Evolutionary conservation across 1,140 invertebrate species (phyloP).

Genomic region (Ips typographus): DNA sequence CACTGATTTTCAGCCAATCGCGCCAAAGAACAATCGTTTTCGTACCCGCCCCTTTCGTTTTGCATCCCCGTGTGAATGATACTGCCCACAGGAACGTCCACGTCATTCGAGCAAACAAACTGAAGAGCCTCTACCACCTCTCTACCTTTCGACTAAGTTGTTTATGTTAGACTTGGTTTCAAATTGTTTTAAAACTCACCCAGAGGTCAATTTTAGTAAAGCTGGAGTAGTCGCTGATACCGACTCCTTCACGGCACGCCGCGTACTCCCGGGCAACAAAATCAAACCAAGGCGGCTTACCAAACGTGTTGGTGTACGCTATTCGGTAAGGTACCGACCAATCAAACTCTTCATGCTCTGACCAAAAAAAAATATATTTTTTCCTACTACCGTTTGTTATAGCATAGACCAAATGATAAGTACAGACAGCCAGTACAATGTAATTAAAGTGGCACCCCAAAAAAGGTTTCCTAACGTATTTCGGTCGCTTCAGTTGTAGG

Average conservation of each 20-base stretch:
- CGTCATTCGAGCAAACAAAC: conserved; percentile 94
- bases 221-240: conserved; percentile 95
- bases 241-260: conserved; percentile 90
- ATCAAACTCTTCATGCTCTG: conserved; percentile 46
- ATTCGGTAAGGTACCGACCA: conserved; percentile 61
- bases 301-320: conserved; percentile 75
- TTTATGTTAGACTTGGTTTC: background rate
- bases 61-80: conserved; percentile 99
- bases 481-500: no score
- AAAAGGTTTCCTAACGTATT: background rate
- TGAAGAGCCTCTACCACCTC: conserved; percentile 92
- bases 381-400: no score
- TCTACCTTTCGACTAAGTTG: conserved; percentile 69
- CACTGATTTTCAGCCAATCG: conserved; percentile 87
- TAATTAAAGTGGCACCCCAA: no score
- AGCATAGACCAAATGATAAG: no score
- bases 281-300: conserved; percentile 94
- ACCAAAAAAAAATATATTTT: background rate
- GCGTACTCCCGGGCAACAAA: conserved; percentile 86
- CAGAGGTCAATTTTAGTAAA: conserved; percentile 97
- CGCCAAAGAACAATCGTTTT: conserved; percentile 96
- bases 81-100: conserved; percentile 90
- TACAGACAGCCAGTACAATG: no score
- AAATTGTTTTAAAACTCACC: conserved; percentile 57
- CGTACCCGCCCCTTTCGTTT: conserved; percentile 92